Conservation (phyloP, 2,888 invertebrate species). For the Rhimphoctona megacephalus region DNA sequence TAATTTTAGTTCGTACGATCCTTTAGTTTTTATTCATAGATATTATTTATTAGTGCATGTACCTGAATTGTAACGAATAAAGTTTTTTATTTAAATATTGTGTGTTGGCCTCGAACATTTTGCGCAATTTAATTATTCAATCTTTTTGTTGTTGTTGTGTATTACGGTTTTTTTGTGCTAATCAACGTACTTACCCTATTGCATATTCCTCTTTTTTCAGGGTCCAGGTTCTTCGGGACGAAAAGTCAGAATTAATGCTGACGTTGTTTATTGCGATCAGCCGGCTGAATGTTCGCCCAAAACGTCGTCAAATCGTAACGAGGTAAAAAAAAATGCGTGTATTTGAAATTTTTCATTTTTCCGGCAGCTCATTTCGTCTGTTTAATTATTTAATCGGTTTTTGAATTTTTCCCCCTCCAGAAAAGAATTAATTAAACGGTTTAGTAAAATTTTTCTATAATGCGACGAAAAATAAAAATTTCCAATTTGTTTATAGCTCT, state of each 20-base stretch:
- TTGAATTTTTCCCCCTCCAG: background rate
- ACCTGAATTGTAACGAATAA: conserved; percentile 32
- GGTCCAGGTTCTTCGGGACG: conserved; percentile 60
- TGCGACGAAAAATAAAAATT: background rate
- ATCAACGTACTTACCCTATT: background rate
- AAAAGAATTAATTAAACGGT: too few relatives aligned
- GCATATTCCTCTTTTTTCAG: conserved; percentile 8
- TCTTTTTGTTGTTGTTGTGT: background rate
- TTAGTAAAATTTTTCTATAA: too few relatives aligned
- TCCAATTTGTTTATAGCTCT: background rate
- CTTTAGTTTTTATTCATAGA: conserved; percentile 35
- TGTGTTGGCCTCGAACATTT: conserved; percentile 1
- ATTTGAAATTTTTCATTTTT: background rate
- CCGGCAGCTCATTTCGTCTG: too few relatives aligned
- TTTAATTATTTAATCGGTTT: too few relatives aligned
- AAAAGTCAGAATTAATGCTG: conserved; percentile 59
- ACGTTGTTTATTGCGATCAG: conserved; percentile 56
- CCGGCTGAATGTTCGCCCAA: conserved; percentile 49
- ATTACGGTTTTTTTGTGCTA: background rate
- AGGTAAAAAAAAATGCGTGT: conserved; percentile 53
- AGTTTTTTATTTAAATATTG: background rate
- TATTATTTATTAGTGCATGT: conserved; percentile 49
- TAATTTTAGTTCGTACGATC: conserved; percentile 8
- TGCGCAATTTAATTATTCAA: background rate
- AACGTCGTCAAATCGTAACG: conserved; percentile 43